Evolutionary conservation across 2,888 invertebrate species (phyloP), one percentile per base, ranked within the genome.

Genomic region (Noctua janthina): DNA sequence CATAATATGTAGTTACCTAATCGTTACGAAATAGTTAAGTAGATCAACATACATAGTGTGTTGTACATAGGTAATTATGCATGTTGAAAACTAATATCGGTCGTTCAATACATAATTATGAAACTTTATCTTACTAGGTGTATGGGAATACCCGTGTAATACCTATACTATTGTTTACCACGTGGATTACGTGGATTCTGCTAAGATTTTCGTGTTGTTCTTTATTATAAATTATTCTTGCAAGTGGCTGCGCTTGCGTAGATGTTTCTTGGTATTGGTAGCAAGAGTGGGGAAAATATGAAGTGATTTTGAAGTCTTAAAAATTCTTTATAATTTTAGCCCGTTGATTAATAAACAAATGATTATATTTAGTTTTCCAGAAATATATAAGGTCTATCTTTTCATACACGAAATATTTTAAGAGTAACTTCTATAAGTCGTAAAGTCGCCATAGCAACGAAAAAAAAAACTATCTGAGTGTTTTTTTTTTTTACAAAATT

Each of bases 111-210:
- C 54, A 62, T 77, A 54, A 78, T 83, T 64, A 59, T 73, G 83
- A 74, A 83, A 83, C 70, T 51, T 78, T 74, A 83, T 78, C 82
- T 78, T 29, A 23, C 13, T 78, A 83, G 51, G 73, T 70, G 51
- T 49, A 62, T 35, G 66, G 83, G 78, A 83, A 83, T 83, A 74
- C 82, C 78, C 78, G 46, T 78, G 66, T 73, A 64, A n/a, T 17
- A 68, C 68, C n/a, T 68, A 8, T 68, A 46, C 15, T 76, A 59
- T 71, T n/a, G 76, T 62, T 51, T 70, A 49, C 35, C 46, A 20
- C 43, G n/a, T 66, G 59, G n/a, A 69, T 70, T 69, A 29, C 29
- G 29, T 29, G 29, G 29, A 29, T 29, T 29, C 17, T 20, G 13
- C 10, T 70, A 7, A 73, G 39, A 62, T 51, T 74, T 66, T 66